Percentiles rank a stretch among this genome's conserved stretches.
Evolutionary conservation across 2,888 invertebrate genomes (phyloP).

Genomic region (Pandemis heparana): DNA sequence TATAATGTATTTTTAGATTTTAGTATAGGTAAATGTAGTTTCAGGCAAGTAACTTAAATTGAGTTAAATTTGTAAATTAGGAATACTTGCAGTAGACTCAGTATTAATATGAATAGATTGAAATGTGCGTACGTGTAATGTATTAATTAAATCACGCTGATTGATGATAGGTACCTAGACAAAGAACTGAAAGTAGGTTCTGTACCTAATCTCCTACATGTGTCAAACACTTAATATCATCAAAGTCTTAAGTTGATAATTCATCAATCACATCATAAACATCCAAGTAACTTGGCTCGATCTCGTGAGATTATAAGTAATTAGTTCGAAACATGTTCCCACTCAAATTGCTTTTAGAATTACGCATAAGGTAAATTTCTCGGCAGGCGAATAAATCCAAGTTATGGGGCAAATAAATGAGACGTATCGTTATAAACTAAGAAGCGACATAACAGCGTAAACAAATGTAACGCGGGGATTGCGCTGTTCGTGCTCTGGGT

Average conservation of each 20-base stretch:
- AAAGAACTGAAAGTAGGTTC: neutral
- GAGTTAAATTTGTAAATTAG: too few relatives aligned
- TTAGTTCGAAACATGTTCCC: slow-evolving; percentile 8
- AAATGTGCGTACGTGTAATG: too few relatives aligned
- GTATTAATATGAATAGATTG: too few relatives aligned
- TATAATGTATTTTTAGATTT: too few relatives aligned
- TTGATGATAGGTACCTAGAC: too few relatives aligned
- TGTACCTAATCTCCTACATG: neutral
- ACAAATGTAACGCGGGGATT: slow-evolving; percentile 26
- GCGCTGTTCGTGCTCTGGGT: slow-evolving; percentile 27
- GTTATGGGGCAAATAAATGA: slow-evolving; percentile 32
- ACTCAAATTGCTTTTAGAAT: slow-evolving; percentile 5
- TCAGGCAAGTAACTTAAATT: too few relatives aligned
- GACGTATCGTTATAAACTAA: slow-evolving; percentile 35
- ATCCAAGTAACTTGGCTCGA: neutral
- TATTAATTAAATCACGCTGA: too few relatives aligned
- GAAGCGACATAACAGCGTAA: slow-evolving; percentile 37
- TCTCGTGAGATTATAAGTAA: slow-evolving; percentile 9
- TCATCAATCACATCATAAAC: slow-evolving; percentile 6
- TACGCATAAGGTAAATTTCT: slow-evolving; percentile 9
- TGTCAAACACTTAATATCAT: neutral
- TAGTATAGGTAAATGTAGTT: too few relatives aligned
- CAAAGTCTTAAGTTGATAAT: slow-evolving; percentile 1
- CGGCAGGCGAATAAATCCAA: slow-evolving; percentile 3
- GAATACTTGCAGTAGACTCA: too few relatives aligned